Conservation (phyloP, 2,113 vertebrate species). For the Cephalopterus ornatus region DNA sequence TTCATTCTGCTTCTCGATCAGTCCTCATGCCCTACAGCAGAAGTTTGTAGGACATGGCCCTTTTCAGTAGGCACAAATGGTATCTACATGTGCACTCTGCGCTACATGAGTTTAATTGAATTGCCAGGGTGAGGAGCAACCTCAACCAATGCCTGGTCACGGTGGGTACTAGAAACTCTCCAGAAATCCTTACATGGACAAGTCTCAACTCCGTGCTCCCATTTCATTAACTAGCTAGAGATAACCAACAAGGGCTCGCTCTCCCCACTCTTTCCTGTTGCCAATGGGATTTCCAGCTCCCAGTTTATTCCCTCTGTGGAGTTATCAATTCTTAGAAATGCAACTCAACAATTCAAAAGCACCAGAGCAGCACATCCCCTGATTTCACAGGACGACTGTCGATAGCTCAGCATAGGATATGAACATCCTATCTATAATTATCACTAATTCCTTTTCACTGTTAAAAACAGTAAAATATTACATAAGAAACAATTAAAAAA, state of each 20-base stretch:
- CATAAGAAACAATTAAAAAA: neutral
- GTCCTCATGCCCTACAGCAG: neutral
- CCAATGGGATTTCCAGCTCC: neutral
- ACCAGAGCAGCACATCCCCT: neutral
- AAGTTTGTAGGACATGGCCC: neutral
- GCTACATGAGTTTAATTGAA: rapidly evolving
- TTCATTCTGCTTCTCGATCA: neutral
- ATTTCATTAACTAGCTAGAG: neutral
- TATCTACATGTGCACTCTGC: neutral
- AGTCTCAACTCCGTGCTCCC: neutral
- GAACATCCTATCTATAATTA: neutral
- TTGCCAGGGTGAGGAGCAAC: neutral
- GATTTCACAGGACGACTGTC: neutral
- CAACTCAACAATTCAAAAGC: neutral
- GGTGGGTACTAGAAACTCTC: neutral
- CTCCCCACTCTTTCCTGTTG: neutral
- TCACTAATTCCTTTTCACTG: neutral
- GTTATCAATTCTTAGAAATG: neutral
- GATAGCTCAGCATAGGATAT: neutral
- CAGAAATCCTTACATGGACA: neutral
- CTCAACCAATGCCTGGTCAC: neutral
- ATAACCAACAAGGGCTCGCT: neutral
- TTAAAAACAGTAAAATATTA: neutral
- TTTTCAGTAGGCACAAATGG: neutral
- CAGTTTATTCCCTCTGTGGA: neutral